These are phyloP conservation scores for Ctenosaura bakeri DNA, from an alignment of 2,797 vertebrate genomes.

Conservation along the genomic window DNA sequence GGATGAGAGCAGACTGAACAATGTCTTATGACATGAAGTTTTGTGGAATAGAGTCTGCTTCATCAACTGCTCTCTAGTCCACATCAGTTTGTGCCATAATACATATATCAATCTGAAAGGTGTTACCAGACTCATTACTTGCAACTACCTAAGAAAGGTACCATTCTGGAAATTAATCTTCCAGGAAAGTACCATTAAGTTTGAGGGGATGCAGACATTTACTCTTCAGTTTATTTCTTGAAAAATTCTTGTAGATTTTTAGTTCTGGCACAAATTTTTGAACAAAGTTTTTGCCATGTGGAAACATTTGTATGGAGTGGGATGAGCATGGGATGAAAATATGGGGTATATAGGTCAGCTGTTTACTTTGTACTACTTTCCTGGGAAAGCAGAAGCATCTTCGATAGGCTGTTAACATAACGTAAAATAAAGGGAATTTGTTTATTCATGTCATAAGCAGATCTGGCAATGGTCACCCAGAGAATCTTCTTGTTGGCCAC, in stretches of 20 bases:
- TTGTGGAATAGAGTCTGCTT: too few species aligned
- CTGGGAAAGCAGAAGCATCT: background rate
- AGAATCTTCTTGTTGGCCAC: too few species aligned
- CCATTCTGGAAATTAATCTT: background rate
- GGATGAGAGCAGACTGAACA: background rate
- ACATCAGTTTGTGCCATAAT: too few species aligned
- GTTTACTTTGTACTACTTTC: background rate
- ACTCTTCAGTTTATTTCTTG: background rate
- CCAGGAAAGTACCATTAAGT: background rate
- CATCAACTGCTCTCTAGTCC: too few species aligned
- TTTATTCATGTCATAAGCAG: background rate
- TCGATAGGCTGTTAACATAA: background rate
- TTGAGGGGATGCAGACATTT: background rate
- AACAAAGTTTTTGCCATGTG: background rate
- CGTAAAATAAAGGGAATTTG: background rate
- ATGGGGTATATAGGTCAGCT: too few species aligned
- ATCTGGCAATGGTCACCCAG: too few species aligned
- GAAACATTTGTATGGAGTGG: background rate
- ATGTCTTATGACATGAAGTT: too few species aligned
- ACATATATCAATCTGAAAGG: background rate
- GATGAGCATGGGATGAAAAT: too few species aligned
- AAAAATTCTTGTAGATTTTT: background rate
- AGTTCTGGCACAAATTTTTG: background rate
- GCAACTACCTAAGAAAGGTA: background rate
- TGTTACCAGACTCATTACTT: background rate